Evolutionary conservation across 1,140 invertebrate species (phyloP), one percentile per base, ranked within the genome.

Genomic region (Zaprionus ornatus): DNA sequence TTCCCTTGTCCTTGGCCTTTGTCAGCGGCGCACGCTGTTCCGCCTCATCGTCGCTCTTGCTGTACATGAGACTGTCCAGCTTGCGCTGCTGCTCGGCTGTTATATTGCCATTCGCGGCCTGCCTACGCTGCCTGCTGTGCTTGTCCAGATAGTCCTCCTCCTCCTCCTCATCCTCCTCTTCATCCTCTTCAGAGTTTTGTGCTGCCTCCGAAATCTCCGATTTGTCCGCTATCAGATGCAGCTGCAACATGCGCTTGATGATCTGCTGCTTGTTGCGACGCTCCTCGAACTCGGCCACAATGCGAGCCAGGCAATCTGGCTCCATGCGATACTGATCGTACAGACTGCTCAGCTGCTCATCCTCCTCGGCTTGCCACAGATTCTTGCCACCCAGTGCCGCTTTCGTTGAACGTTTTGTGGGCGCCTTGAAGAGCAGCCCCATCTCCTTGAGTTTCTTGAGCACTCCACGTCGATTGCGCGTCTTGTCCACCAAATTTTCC

Each of bases 361-460:
- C 95, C 93, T 98, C 97, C 76, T 98, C 96, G 74, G 96, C 95
- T 94, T 94, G 83, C 94, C 95, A 3, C 94, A 94, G 37, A 94
- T 92, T 87, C 93, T 94, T 86, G 92, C 93, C 73, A 61, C 92
- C 52, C 64, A 63, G 73, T 12, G 93, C 93, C 19, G 74, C 64
- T 45, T 91, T 93, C 27, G 93, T 94, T 45, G 93, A 94, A 35
- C 92, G 93, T 62, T 94, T 95, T 3, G 94, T 94, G 1, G 94
- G 94, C 50, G 95, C 95, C 92, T 95, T 95, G 59, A 95, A 95
- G 62, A 96, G 94, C 2, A 98, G 93, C 55, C 94, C 95, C 87
- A 98, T 92, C 75, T 97, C 95, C 87, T 97, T 97, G 25, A 99
- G 93, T 88, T 98, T 97, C 91, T 96, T 96, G 32, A 98, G 95